Conservation (phyloP, 2,888 invertebrate species). For the Ditula angustiorana region DNA sequence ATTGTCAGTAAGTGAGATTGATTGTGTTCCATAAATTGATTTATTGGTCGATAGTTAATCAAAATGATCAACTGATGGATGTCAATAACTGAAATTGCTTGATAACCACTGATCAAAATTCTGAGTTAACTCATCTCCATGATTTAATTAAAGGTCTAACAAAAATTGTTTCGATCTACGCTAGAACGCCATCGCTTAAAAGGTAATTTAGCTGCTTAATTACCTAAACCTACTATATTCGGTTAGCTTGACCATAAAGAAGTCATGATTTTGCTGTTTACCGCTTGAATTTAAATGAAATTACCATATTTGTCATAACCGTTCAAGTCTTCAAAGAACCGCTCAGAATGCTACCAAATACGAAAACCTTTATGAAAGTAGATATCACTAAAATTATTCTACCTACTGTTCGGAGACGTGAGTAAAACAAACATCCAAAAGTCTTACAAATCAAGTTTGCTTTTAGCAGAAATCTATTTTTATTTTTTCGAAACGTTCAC, state of each 20-base stretch:
- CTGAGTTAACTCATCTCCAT: not conserved
- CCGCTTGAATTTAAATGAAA: slow-evolving; percentile 28
- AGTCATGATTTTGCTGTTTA: slow-evolving; percentile 24
- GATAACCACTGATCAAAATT: slow-evolving; percentile 7
- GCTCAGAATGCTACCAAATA: slow-evolving; percentile 8
- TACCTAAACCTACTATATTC: slow-evolving; percentile 22
- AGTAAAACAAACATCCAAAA: too few species aligned
- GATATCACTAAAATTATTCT: too few species aligned
- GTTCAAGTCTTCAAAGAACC: slow-evolving; percentile 31
- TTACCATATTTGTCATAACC: slow-evolving; percentile 27
- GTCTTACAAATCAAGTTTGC: too few species aligned
- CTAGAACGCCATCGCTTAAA: not conserved
- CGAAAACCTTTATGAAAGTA: not conserved
- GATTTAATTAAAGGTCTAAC: not conserved
- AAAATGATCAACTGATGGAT: slow-evolving; percentile 32
- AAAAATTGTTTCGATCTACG: not conserved
- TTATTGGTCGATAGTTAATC: slow-evolving; percentile 33
- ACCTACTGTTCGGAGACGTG: too few species aligned
- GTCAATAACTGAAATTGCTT: slow-evolving; percentile 27
- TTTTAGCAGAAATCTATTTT: too few species aligned
- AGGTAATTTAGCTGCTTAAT: slow-evolving; percentile 19
- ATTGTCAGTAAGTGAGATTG: slow-evolving; percentile 27
- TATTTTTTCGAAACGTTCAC: too few species aligned
- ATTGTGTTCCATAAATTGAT: slow-evolving; percentile 26
- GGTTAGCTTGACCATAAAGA: slow-evolving; percentile 13